These are phyloP conservation scores for Zaprionus nigranus DNA, from an alignment of 1,140 invertebrate genomes.

Conservation along the genomic window DNA sequence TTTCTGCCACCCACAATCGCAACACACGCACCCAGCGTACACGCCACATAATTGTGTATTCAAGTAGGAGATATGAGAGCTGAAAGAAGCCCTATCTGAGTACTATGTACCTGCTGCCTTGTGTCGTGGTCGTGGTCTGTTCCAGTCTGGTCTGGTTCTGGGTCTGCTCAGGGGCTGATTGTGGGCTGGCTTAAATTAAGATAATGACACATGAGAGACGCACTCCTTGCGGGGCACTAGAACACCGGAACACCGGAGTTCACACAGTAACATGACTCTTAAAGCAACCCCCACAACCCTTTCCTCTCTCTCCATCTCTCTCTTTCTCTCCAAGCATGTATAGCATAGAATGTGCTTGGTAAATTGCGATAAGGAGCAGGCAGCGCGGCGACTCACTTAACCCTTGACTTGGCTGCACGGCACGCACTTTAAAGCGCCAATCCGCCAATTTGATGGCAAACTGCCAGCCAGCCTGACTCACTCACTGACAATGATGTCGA, in stretches of 20 bases:
- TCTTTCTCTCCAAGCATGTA: conserved; percentile 19
- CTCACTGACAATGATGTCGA: conserved; percentile 50
- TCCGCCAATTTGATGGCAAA: conserved; percentile 62
- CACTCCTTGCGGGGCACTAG: conserved; percentile 1
- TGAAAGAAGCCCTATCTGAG: conserved; percentile 70
- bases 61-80: conserved; percentile 76
- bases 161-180: conserved; percentile 6
- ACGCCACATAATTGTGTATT: conserved; percentile 77
- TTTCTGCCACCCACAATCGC: conserved; percentile 54
- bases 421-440: conserved; percentile 75
- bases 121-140: background rate
- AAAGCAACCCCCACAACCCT: conserved; percentile 13
- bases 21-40: conserved; percentile 9
- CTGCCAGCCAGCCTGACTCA: conserved; percentile 52
- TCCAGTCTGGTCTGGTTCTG: background rate
- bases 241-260: background rate
- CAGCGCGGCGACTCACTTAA: conserved; percentile 69
- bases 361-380: conserved; percentile 73
- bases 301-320: background rate
- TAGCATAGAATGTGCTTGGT: conserved; percentile 53
- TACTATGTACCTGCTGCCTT: background rate
- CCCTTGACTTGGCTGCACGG: conserved; percentile 56
- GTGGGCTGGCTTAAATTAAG: conserved; percentile 70
- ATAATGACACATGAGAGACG: conserved; percentile 77
- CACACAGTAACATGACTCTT: conserved; percentile 18